Conservation (phyloP, 2,113 vertebrate genomes). For the Xenus cinereus region DNA sequence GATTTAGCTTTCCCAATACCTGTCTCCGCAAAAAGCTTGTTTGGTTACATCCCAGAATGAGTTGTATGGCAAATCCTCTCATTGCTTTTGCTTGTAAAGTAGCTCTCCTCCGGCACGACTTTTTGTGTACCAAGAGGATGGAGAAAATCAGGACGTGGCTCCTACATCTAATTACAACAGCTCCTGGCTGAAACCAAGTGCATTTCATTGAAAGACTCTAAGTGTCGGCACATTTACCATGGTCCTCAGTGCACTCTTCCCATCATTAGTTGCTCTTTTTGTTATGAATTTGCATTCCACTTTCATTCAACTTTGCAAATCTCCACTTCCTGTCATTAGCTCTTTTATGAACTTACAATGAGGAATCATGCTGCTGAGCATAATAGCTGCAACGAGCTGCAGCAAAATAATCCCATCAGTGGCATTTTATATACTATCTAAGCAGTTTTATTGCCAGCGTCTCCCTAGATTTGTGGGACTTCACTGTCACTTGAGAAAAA, state of each 20-base stretch:
- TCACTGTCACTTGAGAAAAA: not conserved
- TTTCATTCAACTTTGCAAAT: not conserved
- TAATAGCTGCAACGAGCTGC: slow-evolving; percentile 24
- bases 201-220: not conserved
- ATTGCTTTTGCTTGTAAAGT: not conserved
- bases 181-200: not conserved
- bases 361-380: slow-evolving; percentile 13
- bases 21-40: not conserved
- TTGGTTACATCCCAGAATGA: not conserved
- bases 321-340: not conserved
- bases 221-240: not conserved
- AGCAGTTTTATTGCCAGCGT: not conserved
- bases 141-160: not conserved
- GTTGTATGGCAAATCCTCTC: not conserved
- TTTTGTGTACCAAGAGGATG: not conserved
- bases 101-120: not conserved
- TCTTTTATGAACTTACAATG: slow-evolving; percentile 19
- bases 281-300: not conserved
- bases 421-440: not conserved
- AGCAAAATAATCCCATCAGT: slow-evolving; percentile 30
- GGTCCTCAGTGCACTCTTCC: not conserved
- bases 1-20: not conserved
- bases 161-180: not conserved
- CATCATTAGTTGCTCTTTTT: not conserved
- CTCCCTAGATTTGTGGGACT: not conserved